These are phyloP conservation scores for Galeopterus variegatus DNA, from an alignment of 2,113 vertebrate genomes.

Conservation along the genomic window DNA sequence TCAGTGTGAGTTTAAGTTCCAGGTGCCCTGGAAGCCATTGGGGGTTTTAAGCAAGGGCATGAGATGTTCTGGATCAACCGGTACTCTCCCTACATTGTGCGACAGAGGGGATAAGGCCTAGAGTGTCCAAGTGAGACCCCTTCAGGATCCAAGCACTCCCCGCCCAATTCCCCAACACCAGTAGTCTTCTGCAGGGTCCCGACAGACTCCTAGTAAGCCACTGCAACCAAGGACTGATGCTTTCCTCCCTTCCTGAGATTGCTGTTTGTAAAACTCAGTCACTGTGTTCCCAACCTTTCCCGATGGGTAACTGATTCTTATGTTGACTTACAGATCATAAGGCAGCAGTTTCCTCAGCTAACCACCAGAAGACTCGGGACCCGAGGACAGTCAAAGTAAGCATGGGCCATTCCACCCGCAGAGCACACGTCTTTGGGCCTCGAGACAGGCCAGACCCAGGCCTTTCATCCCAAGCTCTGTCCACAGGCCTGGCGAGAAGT, in stretches of 20 bases:
- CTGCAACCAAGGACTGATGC: rapidly evolving
- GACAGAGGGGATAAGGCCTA: neutral
- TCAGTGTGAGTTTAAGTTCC: neutral
- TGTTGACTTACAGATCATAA: conserved; percentile 95
- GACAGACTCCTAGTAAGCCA: neutral
- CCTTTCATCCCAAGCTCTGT: neutral
- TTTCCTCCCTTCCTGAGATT: neutral
- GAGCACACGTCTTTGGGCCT: rapidly evolving
- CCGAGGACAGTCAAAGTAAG: conserved; percentile 99
- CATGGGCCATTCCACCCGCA: neutral
- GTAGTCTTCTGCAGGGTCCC: neutral
- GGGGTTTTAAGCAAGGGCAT: neutral
- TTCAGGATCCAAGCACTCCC: no score
- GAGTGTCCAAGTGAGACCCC: no score
- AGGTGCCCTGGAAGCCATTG: rapidly evolving
- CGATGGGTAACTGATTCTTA: conserved; percentile 66
- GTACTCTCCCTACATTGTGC: neutral
- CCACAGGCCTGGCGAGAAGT: neutral
- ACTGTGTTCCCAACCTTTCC: neutral
- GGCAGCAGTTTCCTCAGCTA: conserved; percentile 98
- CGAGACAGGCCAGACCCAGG: neutral
- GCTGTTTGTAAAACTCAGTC: neutral
- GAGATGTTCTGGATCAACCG: rapidly evolving
- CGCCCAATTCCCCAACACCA: rapidly evolving
- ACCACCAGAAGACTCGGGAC: conserved; percentile 98